A percentile compares a stretch with the other conserved stretches of the same genome.
Conservation (phyloP, 2,888 invertebrate species). For the Graphium colonna region DNA sequence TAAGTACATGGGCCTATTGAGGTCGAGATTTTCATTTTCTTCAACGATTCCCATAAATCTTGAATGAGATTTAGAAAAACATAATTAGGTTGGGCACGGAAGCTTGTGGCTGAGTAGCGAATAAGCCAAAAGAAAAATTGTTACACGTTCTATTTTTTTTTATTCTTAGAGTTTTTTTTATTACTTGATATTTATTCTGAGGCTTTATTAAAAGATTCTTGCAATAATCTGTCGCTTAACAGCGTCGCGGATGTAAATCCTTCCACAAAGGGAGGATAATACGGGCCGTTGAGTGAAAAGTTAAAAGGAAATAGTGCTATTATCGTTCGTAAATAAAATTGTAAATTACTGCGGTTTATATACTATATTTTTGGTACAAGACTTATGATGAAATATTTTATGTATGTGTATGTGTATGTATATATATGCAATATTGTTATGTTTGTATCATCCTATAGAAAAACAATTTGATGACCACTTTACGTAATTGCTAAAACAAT, state of each 20-base stretch:
- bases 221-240: neutral
- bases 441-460: no score
- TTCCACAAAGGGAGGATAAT: neutral
- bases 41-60: conserved; percentile 14
- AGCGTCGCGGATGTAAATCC: neutral
- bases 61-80: conserved; percentile 13
- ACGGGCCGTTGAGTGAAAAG: neutral
- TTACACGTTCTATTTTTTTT: neutral
- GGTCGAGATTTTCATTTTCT: conserved; percentile 14
- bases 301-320: neutral
- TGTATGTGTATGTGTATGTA: no score
- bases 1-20: conserved; percentile 7
- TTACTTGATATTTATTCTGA: neutral
- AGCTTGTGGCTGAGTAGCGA: conserved; percentile 1
- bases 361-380: no score
- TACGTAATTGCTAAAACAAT: no score
- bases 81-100: conserved; percentile 18
- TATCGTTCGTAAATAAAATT: no score
- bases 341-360: no score
- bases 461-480: no score
- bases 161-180: neutral
- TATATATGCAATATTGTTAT: no score
- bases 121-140: neutral
- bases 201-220: neutral
- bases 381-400: no score